A percentile compares a stretch with the other conserved stretches of the same genome.
Evolutionary conservation across 2,113 vertebrate species (phyloP).

Genomic region (Plestiodon gilberti): DNA sequence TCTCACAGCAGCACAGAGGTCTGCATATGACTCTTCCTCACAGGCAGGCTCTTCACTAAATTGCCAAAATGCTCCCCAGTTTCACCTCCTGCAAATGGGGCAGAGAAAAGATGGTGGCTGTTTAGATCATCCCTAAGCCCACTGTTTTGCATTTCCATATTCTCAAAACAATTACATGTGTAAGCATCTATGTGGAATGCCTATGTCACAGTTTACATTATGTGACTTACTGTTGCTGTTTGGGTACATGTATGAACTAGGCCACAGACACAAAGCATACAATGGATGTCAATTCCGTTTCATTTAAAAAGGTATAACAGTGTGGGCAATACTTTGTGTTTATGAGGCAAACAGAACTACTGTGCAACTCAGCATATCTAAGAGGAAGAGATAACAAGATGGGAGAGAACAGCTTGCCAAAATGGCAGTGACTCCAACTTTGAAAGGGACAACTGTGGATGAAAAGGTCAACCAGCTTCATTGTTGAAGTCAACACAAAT

Average conservation of each 20-base stretch:
- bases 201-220: neutral
- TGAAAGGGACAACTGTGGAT: neutral
- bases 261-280: neutral
- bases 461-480: slow-evolving; percentile 6
- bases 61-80: no score
- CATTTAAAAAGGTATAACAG: neutral
- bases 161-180: neutral
- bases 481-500: neutral
- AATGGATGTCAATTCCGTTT: neutral
- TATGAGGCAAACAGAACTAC: neutral
- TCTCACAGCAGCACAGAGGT: no score
- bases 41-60: no score
- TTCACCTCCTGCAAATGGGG: no score
- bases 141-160: no score
- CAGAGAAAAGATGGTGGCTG: no score
- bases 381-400: accelerated
- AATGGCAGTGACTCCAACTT: slow-evolving; percentile 5
- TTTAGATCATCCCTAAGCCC: no score
- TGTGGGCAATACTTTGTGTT: neutral
- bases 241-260: neutral
- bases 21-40: no score
- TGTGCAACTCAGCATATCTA: neutral
- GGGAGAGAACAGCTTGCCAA: neutral
- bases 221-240: neutral
- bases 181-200: neutral